Percentiles rank a stretch among this genome's conserved stretches.
These are phyloP conservation scores for Hydriomena furcata DNA, from an alignment of 2,888 invertebrate genomes.

Conservation along the genomic window DNA sequence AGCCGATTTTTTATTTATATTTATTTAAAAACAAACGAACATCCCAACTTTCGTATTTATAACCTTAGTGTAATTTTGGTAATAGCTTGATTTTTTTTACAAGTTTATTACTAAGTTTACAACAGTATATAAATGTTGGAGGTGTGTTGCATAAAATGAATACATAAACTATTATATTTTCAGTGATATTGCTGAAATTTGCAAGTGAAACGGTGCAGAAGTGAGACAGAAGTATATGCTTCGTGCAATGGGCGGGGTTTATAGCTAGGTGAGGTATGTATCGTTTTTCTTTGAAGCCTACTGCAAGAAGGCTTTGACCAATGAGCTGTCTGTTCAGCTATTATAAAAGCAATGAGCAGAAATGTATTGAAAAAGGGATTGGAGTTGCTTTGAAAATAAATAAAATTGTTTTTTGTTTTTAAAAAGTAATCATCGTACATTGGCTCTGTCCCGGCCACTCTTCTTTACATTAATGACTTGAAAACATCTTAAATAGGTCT, in stretches of 20 bases:
- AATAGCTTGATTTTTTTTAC: too few species aligned
- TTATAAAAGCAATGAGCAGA: slow-evolving; percentile 21
- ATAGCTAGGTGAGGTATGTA: slow-evolving; percentile 42
- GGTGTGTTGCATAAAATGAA: too few species aligned
- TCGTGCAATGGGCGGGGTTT: slow-evolving; percentile 60
- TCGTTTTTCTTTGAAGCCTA: slow-evolving; percentile 40
- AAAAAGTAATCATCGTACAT: neutral
- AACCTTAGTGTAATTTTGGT: too few species aligned
- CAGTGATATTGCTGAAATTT: slow-evolving; percentile 39
- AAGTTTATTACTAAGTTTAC: too few species aligned
- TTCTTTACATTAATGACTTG: too few species aligned
- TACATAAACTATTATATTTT: slow-evolving; percentile 11
- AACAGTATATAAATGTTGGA: too few species aligned
- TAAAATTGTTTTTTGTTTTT: neutral
- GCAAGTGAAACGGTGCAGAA: slow-evolving; percentile 42
- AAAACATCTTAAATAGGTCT: too few species aligned
- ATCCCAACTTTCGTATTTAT: too few species aligned
- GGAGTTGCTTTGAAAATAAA: slow-evolving; percentile 13
- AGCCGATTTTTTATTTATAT: too few species aligned
- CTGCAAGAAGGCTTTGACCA: slow-evolving; percentile 37
- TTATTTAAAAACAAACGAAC: too few species aligned
- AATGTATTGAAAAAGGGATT: slow-evolving; percentile 19
- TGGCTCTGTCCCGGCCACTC: too few species aligned
- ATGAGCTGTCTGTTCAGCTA: slow-evolving; percentile 33
- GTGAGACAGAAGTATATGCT: slow-evolving; percentile 51